These are phyloP conservation scores for Ciconia stormi DNA, from an alignment of 2,113 vertebrate species.

Conservation along the genomic window DNA sequence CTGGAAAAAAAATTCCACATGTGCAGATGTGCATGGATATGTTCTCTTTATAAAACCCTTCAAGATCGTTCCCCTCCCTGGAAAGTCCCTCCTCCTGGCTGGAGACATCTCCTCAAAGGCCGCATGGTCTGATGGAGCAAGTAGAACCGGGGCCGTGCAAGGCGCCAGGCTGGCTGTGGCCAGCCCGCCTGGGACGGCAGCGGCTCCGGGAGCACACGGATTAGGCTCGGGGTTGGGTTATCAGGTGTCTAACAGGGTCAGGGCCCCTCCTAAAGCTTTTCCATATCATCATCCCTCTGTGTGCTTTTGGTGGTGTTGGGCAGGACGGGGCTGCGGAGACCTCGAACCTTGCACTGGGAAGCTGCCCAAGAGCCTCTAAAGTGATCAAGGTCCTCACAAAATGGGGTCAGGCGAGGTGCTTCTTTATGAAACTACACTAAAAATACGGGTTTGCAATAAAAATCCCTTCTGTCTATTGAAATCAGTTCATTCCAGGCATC, in stretches of 20 bases:
- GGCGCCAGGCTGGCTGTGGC: not conserved
- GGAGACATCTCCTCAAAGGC: not conserved
- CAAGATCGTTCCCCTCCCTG: not conserved
- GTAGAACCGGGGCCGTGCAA: accelerated
- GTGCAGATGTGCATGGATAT: not conserved
- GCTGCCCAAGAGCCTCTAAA: not conserved
- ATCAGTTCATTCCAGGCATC: not conserved
- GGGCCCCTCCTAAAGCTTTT: not conserved
- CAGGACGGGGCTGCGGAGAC: not conserved
- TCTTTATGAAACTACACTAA: not conserved
- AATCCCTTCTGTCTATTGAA: not conserved
- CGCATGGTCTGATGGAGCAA: accelerated
- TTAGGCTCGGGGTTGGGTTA: not conserved
- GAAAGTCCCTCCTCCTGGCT: not conserved
- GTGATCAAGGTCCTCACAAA: not conserved
- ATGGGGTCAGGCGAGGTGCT: not conserved
- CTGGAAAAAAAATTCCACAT: not conserved
- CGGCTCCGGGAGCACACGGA: not conserved
- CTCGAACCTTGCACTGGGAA: accelerated
- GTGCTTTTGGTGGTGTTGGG: not conserved
- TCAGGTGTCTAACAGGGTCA: not conserved
- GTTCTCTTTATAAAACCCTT: not conserved
- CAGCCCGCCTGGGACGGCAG: not conserved
- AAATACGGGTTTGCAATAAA: not conserved
- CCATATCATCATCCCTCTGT: not conserved